These are phyloP conservation scores for Psilopsiagon aurifrons DNA, from an alignment of 2,113 vertebrate genomes.

Conservation along the genomic window DNA sequence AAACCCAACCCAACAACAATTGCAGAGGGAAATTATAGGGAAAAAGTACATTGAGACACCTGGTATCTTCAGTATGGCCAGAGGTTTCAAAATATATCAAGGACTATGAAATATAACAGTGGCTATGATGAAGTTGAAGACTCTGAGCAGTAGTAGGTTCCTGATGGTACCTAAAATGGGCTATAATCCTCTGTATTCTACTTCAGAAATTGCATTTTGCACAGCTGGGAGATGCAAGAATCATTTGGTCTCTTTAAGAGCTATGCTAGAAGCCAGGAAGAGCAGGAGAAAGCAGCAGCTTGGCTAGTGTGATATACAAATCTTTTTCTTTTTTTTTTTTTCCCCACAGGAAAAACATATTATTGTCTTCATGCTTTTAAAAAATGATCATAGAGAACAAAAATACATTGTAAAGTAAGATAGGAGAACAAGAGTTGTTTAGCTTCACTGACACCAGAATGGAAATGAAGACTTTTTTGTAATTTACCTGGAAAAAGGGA, in stretches of 20 bases:
- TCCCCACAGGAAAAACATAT: not conserved
- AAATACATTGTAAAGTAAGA: not conserved
- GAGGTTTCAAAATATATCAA: not conserved
- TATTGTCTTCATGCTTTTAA: not conserved
- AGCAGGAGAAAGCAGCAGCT: not conserved
- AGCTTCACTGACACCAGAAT: not conserved
- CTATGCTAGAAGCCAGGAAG: not conserved
- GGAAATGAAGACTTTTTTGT: not conserved
- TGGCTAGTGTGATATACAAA: not conserved
- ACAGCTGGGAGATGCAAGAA: not conserved
- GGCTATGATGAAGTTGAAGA: not conserved
- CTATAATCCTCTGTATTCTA: not conserved
- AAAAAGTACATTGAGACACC: not conserved
- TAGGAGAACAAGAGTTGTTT: not conserved
- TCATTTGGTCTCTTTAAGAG: not conserved
- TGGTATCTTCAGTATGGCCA: not conserved
- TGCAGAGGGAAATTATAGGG: not conserved
- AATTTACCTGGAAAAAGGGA: not conserved
- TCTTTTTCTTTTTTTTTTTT: not conserved
- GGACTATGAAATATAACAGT: not conserved
- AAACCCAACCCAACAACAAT: rapidly evolving
- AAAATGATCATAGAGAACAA: not conserved
- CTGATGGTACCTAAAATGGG: not conserved
- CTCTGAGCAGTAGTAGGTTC: not conserved
- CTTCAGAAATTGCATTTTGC: not conserved